Percentiles rank a stretch among this genome's conserved stretches.
Conservation (phyloP, 92 coral and sea anemone species). For the Zoanthus sansibaricus region DNA sequence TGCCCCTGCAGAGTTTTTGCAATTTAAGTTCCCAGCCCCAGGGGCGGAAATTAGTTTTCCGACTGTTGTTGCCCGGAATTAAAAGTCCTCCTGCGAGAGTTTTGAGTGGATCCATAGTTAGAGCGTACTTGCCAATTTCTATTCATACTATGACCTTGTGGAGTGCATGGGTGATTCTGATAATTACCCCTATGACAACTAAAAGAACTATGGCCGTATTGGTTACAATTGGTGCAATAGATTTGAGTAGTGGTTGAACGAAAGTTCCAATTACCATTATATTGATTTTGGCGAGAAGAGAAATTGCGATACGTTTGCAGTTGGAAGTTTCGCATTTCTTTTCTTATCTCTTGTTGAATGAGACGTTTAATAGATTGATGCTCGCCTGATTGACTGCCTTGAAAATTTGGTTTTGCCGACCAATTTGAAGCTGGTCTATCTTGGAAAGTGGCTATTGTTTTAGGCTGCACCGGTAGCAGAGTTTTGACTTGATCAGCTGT, state of each 20-base stretch:
- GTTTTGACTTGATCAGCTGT: not conserved
- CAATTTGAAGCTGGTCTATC: not conserved
- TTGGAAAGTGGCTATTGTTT: not conserved
- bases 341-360: not conserved
- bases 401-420: not conserved
- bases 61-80: not conserved
- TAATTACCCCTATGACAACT: not conserved
- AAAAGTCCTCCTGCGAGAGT: not conserved
- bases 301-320: not conserved
- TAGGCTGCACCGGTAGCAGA: not conserved
- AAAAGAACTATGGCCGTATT: not conserved
- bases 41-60: not conserved
- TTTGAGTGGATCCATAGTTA: not conserved
- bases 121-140: not conserved
- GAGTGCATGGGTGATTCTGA: not conserved
- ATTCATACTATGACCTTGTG: not conserved
- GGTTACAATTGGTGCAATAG: not conserved
- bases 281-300: not conserved
- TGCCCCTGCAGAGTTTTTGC: slow-evolving; percentile 2
- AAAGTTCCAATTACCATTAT: not conserved
- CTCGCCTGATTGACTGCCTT: not conserved
- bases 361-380: not conserved
- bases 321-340: not conserved
- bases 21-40: not conserved
- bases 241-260: not conserved